Base-by-base conservation (phyloP, 2,888 invertebrate species). In the Leucophenga maculata region DNA sequence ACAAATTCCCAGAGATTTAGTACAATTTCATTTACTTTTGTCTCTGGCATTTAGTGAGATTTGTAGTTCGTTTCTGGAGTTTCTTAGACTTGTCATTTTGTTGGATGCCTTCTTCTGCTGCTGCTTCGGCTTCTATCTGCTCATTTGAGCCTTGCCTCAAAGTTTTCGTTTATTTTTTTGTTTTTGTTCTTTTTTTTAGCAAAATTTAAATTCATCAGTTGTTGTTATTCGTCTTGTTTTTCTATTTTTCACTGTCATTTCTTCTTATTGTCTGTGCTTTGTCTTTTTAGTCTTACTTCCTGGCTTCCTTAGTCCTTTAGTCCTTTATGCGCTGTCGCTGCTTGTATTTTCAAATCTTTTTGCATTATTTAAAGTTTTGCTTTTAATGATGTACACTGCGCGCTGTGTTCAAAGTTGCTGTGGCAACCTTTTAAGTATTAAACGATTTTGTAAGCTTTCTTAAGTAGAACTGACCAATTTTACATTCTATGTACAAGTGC, bases 21-120 rank as follows among this genome's bases (percentile, higher is more conserved):
- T 80, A 79, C 82, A 83, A 83, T 83, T 83, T 84, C 78, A 83
- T 83, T 84, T 84, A 83, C 83, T 83, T 84, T 84, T 83, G 77
- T 77, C 83, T 76, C 39, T 77, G 76, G 82, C 77, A 84, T 83
- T 82, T 80, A 77, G 82, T 78, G 73, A 76, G 82, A 84, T 84
- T 83, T 83, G 80, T 80, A 26, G 26, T 26, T 73, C 69, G 67
- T 39, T 39, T 39, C 70, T 50, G 75, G 22, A 59, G 59, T 65
- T 54, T 65, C 65, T 64, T 64, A 64, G 48, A 64, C 46, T 64
- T 48, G 62, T 64, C 62, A 64, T 64, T 14, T 16, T 16, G 20
- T 22, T 48, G 14, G 44, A 9, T 46, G 31, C 54, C 14, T 65
- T 31, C 20, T 46, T 59, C 32, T 11, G 11, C 13, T 39, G 6